These are phyloP conservation scores for Heterodera carotae DNA, from an alignment of 1,140 invertebrate species.

Conservation along the genomic window DNA sequence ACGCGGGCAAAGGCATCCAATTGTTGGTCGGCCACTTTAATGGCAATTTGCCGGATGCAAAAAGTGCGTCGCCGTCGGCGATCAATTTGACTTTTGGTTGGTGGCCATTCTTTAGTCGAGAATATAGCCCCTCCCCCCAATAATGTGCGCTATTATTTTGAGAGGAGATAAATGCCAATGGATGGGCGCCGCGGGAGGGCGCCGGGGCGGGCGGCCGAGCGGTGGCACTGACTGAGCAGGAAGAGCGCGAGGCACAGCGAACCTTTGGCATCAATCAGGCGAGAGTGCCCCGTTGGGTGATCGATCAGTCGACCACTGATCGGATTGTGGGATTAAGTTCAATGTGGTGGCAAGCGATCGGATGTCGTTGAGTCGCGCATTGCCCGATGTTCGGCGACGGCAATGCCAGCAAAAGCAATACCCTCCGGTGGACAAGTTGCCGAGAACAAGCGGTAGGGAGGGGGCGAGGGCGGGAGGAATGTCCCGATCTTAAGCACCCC, in stretches of 20 bases:
- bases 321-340: slow-evolving; percentile 76
- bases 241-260: slow-evolving; percentile 58
- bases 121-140: no score
- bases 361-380: slow-evolving; percentile 91
- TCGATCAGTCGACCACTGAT: background rate
- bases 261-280: slow-evolving; percentile 75
- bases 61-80: background rate
- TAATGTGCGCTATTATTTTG: slow-evolving; percentile 20
- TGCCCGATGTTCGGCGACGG: slow-evolving; percentile 82
- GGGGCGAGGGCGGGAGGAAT: no score
- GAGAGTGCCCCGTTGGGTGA: no score
- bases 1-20: slow-evolving; percentile 50
- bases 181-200: slow-evolving; percentile 51
- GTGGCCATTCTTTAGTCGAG: background rate
- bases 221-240: slow-evolving; percentile 48
- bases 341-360: slow-evolving; percentile 95
- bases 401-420: slow-evolving; percentile 54
- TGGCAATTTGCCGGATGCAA: slow-evolving; percentile 62
- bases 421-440: slow-evolving; percentile 68
- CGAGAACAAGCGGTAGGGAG: slow-evolving; percentile 70
- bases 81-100: slow-evolving; percentile 56
- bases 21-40: slow-evolving; percentile 64
- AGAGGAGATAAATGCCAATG: slow-evolving; percentile 64
- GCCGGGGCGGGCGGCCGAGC: slow-evolving; percentile 55
- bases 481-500: no score